Evolutionary conservation across 2,888 invertebrate genomes (phyloP), one percentile per base, ranked within the genome.

Genomic region (Marasmarcha lunaedactyla): DNA sequence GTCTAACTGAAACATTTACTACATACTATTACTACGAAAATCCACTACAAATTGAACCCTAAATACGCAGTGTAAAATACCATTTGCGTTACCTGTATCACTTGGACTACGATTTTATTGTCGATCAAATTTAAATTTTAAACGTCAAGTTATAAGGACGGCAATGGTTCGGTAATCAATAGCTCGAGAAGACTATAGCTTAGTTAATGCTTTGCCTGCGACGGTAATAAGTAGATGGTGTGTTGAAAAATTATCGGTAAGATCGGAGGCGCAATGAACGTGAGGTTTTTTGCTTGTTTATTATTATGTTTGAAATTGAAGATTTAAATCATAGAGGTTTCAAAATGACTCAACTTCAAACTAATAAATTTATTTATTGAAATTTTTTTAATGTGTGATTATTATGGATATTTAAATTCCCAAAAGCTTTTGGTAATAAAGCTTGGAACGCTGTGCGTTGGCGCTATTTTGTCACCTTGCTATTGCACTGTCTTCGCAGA

Each of bases 221-320:
- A 78, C 78, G 71, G 77, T 78, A 81, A 79, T 83, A 81, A 81
- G 83, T 78, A 77, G 79, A 81, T 70, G 78, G 77, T 77, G 78
- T 78, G 83, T 81, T 81, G 81, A 83, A 81, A 79, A 83, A 83
- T 81, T 81, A 79, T 81, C 79, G 74, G 74, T 65, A 63, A 73
- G 67, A 79, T 79, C 79, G 74, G 73, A 77, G 81, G 78, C 76
- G 72, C 78, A 76, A 70, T 77, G 73, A 71, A 71, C 69, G 73
- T 71, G 66, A 68, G 66, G 70, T 71, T 79, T 77, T 81, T 79
- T 77, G 72, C 70, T 71, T 72, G 70, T 77, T 77, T 77, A 71
- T 41, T 73, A 71, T 74, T 71, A 63, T 61, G 71, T 72, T 70
- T 63, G 62, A 65, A 55, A 55, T 46, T 57, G 45, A 14, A 38